Base-by-base conservation (phyloP, 2,113 vertebrate species). In the Coryphaenoides rupestris region DNA sequence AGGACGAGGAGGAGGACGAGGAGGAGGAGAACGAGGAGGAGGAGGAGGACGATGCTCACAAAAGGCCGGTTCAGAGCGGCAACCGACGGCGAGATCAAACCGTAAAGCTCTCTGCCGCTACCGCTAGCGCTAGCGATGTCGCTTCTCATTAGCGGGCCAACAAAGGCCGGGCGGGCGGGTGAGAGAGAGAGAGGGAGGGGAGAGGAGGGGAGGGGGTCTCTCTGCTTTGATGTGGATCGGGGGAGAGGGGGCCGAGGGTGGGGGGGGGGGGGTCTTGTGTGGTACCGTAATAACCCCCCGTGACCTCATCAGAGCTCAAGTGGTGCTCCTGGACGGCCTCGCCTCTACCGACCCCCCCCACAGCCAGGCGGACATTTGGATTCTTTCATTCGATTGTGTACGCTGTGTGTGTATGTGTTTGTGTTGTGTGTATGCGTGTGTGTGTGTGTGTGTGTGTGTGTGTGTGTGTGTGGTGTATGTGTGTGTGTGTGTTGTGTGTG, bases 211-310 rank as follows among this genome's bases (percentile, higher is more conserved):
- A 26, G 24, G 24, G 3, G 24, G 24, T 3, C 24, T 76, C 61
- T 13, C 55, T 15, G 77, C 87, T 86, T 87, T 87, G 85, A 87
- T 89, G 84, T 87, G 72, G 84, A 83, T 86, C 83, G 84, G 53
- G 70, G 68, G 64, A 22, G 46, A 75, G 10, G 1, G 73, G 82
- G 75, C 74, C 64, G 70, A 73, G 73, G 24, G 6, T 26, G 24
- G 24, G 3, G 6, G 24, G 24, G 3, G 24, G 24, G 53, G 69
- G 78, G 77, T 73, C 81, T 82, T 9, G 65, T 55, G 78, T 75
- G 81, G 77, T 80, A 81, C 79, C 74, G 79, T 85, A 82, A 84
- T 77, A 83, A 86, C 83, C 86, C n/a, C 79, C 76, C 69, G 79
- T 73, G 83, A 82, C 79, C 82, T 86, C 79, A 86, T 87, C 85